Evolutionary conservation across 2,797 vertebrate species (phyloP).

Genomic region (Pantherophis vulpinus): DNA sequence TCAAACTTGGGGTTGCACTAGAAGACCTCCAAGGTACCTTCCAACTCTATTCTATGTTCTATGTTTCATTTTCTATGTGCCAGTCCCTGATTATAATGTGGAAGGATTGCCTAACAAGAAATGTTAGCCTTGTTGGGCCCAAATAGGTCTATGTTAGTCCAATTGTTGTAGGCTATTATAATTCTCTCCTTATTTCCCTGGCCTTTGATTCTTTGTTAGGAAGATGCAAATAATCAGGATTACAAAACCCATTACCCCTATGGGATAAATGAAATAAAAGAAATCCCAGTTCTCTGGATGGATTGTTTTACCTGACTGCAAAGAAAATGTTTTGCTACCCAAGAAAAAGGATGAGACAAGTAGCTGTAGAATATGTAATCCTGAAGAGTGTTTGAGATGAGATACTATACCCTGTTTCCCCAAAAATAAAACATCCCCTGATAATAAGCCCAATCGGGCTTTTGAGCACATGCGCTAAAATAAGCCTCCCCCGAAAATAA

Average conservation of each 20-base stretch:
- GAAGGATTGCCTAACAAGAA: not conserved
- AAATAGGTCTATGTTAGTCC: not conserved
- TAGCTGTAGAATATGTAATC: not conserved
- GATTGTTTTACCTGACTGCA: not conserved
- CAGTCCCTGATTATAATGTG: not conserved
- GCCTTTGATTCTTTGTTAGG: not conserved
- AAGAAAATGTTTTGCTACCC: not conserved
- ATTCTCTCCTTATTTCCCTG: not conserved
- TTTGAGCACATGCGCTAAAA: too few relatives aligned
- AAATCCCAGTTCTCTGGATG: not conserved
- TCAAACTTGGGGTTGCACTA: not conserved
- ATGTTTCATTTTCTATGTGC: not conserved
- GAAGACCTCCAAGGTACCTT: not conserved
- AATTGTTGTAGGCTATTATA: not conserved
- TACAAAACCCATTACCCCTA: not conserved
- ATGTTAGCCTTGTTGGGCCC: not conserved
- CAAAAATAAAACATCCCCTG: too few relatives aligned
- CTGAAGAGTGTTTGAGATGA: not conserved
- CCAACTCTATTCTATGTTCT: not conserved
- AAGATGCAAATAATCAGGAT: not conserved
- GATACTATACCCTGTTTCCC: not conserved
- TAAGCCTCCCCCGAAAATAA: too few relatives aligned
- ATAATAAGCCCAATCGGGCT: too few relatives aligned
- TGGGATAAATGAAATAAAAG: not conserved
- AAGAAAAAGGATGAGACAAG: not conserved